Conservation (phyloP, 2,888 invertebrate species). For the Hypselothyrea guttata region DNA sequence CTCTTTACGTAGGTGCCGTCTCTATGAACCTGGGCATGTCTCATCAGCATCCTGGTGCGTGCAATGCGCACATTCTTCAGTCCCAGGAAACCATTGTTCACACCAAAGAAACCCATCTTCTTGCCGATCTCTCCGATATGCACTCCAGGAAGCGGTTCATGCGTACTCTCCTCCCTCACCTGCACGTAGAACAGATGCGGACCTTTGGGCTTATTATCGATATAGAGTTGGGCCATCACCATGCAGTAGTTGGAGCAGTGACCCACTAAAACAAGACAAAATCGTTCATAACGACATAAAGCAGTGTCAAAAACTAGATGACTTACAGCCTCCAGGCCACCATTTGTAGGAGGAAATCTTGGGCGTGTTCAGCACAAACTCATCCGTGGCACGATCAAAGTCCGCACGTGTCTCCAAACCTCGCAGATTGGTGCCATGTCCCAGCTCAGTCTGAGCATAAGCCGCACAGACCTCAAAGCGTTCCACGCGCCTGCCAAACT, state of each 20-base stretch:
- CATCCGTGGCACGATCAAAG: constrained; percentile 90
- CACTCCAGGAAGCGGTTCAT: constrained; percentile 92
- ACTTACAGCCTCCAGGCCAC: constrained; percentile 97
- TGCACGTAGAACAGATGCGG: constrained; percentile 97
- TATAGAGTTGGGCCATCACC: constrained; percentile 94
- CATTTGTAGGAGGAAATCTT: constrained; percentile 95
- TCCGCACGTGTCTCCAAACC: constrained; percentile 95
- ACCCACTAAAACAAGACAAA: too few species aligned
- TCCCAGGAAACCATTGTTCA: constrained; percentile 96
- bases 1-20: constrained; percentile 93
- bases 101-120: constrained; percentile 94
- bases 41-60: constrained; percentile 94
- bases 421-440: constrained; percentile 96
- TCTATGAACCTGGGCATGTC: constrained; percentile 94
- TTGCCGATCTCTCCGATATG: constrained; percentile 97
- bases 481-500: constrained; percentile 92
- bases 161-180: constrained; percentile 93
- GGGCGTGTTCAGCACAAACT: constrained; percentile 94
- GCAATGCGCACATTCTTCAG: constrained; percentile 94
- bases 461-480: constrained; percentile 92
- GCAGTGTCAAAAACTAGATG: too few species aligned
- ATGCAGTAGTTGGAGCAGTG: constrained; percentile 95
- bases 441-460: constrained; percentile 98
- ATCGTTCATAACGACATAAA: too few species aligned
- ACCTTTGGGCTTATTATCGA: constrained; percentile 90